phyloP scores from a whole-genome alignment of 1,140 invertebrate species.

The Amphibalanus amphitrite region DNA sequence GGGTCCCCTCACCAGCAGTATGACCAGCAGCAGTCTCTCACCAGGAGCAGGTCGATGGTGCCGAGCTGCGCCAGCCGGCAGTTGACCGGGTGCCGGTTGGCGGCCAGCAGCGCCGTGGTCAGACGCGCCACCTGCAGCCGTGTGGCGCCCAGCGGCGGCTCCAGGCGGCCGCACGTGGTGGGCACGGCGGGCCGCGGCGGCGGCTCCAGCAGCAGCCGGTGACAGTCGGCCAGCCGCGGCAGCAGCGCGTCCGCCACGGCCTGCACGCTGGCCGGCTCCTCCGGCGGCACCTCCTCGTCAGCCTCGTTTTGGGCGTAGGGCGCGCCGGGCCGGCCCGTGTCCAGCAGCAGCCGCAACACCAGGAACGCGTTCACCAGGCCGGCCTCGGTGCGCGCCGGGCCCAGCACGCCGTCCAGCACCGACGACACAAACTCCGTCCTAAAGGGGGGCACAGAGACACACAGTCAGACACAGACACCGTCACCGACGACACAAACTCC shows the following conservation, averaged over 20 bases:
- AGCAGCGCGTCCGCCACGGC: neutral
- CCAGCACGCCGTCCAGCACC: neutral
- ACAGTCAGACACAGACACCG: too few relatives aligned
- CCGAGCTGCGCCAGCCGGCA: neutral
- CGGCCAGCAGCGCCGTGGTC: neutral
- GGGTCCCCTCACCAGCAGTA: too few relatives aligned
- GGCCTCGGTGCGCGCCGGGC: neutral
- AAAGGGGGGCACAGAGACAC: too few relatives aligned
- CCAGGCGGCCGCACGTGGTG: neutral
- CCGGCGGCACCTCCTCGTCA: neutral
- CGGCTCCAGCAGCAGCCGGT: neutral
- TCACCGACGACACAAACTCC: too few relatives aligned
- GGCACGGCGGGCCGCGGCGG: neutral
- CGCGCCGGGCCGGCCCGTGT: neutral
- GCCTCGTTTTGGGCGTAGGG: neutral
- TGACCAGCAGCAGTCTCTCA: neutral
- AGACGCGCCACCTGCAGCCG: neutral
- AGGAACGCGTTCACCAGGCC: neutral
- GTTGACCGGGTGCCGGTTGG: neutral
- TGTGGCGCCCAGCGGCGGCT: neutral
- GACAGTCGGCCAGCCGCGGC: neutral
- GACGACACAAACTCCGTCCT: neutral
- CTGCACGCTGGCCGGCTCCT: neutral
- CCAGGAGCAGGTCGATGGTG: neutral
- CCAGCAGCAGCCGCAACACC: neutral